Evolutionary conservation across 2,888 invertebrate genomes (phyloP).

Genomic region (Pemphredon lugubris): DNA sequence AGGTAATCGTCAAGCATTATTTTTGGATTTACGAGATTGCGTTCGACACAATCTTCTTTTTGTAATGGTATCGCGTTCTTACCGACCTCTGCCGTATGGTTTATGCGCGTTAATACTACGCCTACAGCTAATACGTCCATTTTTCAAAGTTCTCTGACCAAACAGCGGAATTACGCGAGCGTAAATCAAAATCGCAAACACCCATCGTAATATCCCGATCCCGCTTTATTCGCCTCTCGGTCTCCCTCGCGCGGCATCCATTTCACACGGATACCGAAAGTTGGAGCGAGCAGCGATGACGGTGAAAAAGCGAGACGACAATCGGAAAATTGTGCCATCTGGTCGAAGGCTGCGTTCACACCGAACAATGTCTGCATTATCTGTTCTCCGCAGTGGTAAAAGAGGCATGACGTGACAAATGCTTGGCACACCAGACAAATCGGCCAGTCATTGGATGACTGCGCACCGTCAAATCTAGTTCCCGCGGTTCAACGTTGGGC

Average conservation of each 20-base stretch:
- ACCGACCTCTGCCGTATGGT: no score
- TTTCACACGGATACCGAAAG: conserved; percentile 51
- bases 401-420: conserved; percentile 61
- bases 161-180: conserved; percentile 47
- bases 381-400: conserved; percentile 49
- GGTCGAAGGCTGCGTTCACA: conserved; percentile 64
- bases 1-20: no score
- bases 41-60: no score
- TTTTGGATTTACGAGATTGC: no score
- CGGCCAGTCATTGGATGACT: conserved; percentile 58
- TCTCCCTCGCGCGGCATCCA: neutral
- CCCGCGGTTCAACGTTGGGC: neutral
- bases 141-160: conserved; percentile 35
- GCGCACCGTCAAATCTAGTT: conserved; percentile 26
- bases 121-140: conserved; percentile 27
- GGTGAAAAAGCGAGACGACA: conserved; percentile 59
- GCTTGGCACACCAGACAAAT: conserved; percentile 47
- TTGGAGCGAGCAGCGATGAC: conserved; percentile 30
- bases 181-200: conserved; percentile 53
- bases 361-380: conserved; percentile 67
- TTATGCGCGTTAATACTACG: no score
- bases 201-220: conserved; percentile 44
- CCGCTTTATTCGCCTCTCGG: conserved; percentile 41
- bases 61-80: no score
- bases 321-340: conserved; percentile 69